Base-by-base conservation (phyloP, 2,113 vertebrate species). In the Zeus faber region DNA sequence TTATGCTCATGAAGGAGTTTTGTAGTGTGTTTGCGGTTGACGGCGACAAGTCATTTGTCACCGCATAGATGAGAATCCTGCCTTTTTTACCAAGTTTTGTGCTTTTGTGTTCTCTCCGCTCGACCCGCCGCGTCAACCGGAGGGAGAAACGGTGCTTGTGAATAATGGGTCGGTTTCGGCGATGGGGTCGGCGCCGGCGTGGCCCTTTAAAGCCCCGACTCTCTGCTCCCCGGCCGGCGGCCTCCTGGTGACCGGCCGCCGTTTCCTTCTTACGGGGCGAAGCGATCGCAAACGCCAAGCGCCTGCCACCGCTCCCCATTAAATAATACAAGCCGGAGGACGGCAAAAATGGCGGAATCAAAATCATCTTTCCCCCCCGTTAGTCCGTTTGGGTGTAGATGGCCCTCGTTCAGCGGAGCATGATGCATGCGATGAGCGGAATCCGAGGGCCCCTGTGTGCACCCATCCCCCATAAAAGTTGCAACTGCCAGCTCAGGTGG, bases 401-500 rank as follows among this genome's bases (percentile, higher is more conserved):
- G 78, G 74, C 73, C 58, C 89, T 91, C 91, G 92, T 86, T 89
- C 90, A 83, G 83, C 87, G 89, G 89, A 93, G 93, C 87, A 90
- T 93, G 92, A 93, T 90, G 92, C 71, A 58, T 85, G 76, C 70
- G 72, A 81, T 74, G 80, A 71, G n/a, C 11, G 10, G 80, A 72
- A 90, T 93, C 74, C 67, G 56, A 72, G 77, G 73, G 62, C 79
- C 77, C 65, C 70, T 54, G 49, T 78, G 72, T 67, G n/a, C 67
- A 69, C 71, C n/a, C 5, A 33, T 45, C 68, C 61, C 52, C 69
- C 6, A 91, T 95, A 93, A 96, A 98, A 95, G 92, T 92, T 92
- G 92, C 91, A 91, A 92, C 91, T 93, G 91, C 91, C 90, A 98
- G 91, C 91, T 98, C 96, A 98, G 95, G 95, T 98, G 96, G 95